Conservation (phyloP, 2,113 vertebrate species). For the Tylochromis polylepis region DNA sequence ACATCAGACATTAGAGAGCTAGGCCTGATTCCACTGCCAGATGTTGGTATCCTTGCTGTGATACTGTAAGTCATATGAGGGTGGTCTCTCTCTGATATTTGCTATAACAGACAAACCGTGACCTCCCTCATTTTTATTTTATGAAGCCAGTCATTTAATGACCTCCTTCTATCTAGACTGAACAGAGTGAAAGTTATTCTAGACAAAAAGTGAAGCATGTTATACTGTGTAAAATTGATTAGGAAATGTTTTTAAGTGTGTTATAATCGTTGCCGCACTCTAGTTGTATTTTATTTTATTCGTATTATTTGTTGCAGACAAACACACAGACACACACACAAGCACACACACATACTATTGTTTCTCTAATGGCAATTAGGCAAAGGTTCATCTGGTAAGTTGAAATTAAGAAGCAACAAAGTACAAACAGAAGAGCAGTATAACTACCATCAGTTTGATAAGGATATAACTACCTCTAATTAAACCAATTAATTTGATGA, state of each 20-base stretch:
- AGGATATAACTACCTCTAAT: slow-evolving; percentile 16
- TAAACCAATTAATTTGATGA: background rate
- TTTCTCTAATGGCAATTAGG: background rate
- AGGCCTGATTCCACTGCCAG: slow-evolving; percentile 13
- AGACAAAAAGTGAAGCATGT: background rate
- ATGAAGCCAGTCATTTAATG: slow-evolving; percentile 45
- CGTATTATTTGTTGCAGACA: background rate
- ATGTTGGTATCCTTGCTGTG: background rate
- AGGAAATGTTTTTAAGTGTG: background rate
- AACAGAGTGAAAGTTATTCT: slow-evolving; percentile 4
- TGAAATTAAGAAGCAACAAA: slow-evolving; percentile 5
- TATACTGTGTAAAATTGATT: background rate
- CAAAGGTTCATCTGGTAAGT: background rate
- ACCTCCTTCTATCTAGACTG: slow-evolving; percentile 41
- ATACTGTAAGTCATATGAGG: slow-evolving; percentile 8
- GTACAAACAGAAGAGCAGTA: background rate
- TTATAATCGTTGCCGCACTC: background rate
- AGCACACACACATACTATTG: background rate
- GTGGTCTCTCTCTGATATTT: slow-evolving; percentile 33
- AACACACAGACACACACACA: background rate
- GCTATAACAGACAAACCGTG: slow-evolving; percentile 2
- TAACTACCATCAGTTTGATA: background rate
- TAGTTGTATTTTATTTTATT: background rate
- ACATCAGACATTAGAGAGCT: slow-evolving; percentile 25
- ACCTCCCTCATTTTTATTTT: slow-evolving; percentile 24